Evolutionary conservation across 2,113 vertebrate genomes (phyloP), one percentile per base, ranked within the genome.

Genomic region (Ptychochromis oligacanthus): DNA sequence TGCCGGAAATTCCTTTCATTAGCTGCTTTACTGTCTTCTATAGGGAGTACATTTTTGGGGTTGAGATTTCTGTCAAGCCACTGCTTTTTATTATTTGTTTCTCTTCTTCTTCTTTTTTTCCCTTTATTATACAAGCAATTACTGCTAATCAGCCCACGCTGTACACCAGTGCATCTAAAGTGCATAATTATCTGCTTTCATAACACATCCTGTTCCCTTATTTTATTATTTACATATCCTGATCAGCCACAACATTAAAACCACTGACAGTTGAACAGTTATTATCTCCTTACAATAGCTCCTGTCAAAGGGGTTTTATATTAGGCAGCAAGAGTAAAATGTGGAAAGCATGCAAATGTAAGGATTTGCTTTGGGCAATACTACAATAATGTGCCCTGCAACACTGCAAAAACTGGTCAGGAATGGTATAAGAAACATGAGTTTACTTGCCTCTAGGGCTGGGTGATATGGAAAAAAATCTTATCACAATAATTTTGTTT

Each of bases 121-220:
- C 36, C 13, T 74, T 75, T 43, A 18, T 61, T 82, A 77, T 36
- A 67, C 34, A 65, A 78, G 36, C 70, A 59, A n/a, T 24, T 26
- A 2, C 75, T 72, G 13, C 55, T 28, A 36, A 70, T 79, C 81
- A 82, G 43, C 67, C 13, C 59, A 9, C 79, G 52, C 1, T 20
- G 46, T 72, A 72, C 65, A 31, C 28, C 22, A 24, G 18, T 40
- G 18, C 72, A 64, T 75, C 46, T 72, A 52, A 49, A 72, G 17
- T 79, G 59, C 58, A 8, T 72, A 52, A 72, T 52, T 52, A n/a
- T 84, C 20, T 56, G 70, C 58, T 31, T 81, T 70, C 43, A 49
- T 36, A 60, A 58, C 43, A 58, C 18, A 22, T 24, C 17, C 26
- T 31, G 24, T 72, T 52, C 46, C 65, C 11, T 52, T 52, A 1